These are phyloP conservation scores for Hylia prasina DNA, from an alignment of 2,113 vertebrate genomes.

Conservation along the genomic window DNA sequence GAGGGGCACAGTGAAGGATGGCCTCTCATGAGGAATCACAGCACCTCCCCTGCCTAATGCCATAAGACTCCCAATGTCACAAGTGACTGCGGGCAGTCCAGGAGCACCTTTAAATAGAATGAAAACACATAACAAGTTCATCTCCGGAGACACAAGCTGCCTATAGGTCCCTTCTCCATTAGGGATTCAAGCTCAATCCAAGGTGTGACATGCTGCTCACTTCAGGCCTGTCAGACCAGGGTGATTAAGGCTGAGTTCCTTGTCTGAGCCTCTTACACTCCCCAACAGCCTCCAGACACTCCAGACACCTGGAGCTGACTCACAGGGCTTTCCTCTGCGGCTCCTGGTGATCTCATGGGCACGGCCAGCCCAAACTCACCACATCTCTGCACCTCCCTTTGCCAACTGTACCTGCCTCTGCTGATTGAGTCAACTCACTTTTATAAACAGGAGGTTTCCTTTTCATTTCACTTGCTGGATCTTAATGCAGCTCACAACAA, in stretches of 20 bases:
- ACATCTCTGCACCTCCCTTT: slow-evolving; percentile 14
- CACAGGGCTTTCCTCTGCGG: neutral
- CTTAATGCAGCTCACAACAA: neutral
- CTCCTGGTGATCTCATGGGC: neutral
- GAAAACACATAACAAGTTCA: neutral
- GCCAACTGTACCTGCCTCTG: neutral
- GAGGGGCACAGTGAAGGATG: neutral
- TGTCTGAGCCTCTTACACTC: neutral
- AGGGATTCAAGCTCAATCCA: neutral
- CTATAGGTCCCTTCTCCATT: neutral
- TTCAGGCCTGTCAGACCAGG: neutral
- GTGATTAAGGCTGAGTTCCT: neutral
- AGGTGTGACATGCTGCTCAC: rapidly evolving
- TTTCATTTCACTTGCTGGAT: neutral
- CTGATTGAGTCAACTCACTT: neutral
- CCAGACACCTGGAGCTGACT: neutral
- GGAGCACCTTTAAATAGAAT: neutral
- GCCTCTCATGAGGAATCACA: neutral
- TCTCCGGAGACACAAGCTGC: neutral
- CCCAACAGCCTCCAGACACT: neutral
- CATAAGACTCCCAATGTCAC: neutral
- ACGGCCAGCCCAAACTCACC: neutral
- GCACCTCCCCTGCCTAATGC: neutral
- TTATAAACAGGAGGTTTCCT: neutral
- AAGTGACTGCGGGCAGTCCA: rapidly evolving